These are phyloP conservation scores for Protophormia terraenovae DNA, from an alignment of 2,888 invertebrate species.

Conservation along the genomic window DNA sequence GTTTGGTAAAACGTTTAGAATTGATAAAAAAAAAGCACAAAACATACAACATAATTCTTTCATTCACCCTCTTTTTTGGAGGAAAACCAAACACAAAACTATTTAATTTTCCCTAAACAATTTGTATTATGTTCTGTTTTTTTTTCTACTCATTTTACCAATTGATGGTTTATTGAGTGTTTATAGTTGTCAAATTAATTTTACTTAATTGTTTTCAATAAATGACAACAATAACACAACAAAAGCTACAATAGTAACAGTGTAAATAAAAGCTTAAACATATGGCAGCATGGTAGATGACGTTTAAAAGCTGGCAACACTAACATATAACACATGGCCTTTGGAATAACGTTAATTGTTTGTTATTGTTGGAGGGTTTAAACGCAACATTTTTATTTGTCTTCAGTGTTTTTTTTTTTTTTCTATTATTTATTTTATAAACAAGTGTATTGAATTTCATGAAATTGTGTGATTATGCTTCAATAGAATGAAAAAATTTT, in stretches of 20 bases:
- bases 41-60: neutral
- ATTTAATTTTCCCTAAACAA: neutral
- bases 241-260: neutral
- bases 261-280: slow-evolving; percentile 15
- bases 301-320: neutral
- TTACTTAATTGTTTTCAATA: slow-evolving; percentile 64
- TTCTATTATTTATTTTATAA: neutral
- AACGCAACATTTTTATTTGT: neutral
- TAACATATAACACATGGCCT: neutral
- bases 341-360: neutral
- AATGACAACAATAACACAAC: slow-evolving; percentile 30
- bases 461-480: neutral
- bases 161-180: slow-evolving; percentile 46
- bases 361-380: neutral
- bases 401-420: neutral
- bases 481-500: neutral
- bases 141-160: neutral
- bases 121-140: neutral
- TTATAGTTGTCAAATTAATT: slow-evolving; percentile 65
- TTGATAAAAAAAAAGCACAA: neutral
- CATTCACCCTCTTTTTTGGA: neutral
- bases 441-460: slow-evolving; percentile 42
- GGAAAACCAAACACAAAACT: neutral
- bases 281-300: neutral
- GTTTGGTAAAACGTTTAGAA: neutral